These are phyloP conservation scores for Xenopus borealis DNA, from an alignment of 2,113 vertebrate genomes.

Conservation along the genomic window DNA sequence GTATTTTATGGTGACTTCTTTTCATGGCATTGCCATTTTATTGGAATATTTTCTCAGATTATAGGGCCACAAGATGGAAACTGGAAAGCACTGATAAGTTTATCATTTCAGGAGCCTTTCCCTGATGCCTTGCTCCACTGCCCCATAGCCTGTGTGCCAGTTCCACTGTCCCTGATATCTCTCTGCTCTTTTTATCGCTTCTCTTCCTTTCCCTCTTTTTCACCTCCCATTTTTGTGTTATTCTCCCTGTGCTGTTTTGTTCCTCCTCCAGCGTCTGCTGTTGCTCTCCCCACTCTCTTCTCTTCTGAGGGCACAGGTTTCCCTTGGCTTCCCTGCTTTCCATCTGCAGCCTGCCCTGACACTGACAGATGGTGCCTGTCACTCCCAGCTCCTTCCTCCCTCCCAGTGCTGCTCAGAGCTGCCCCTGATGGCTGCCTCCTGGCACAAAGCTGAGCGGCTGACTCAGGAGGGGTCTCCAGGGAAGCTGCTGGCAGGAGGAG, in stretches of 20 bases:
- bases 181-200: neutral
- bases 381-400: conserved; percentile 39
- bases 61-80: too few relatives aligned
- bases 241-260: conserved; percentile 35
- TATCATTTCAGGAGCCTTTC: too few relatives aligned
- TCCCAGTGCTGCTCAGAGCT: conserved; percentile 39
- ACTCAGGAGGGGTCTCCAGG: conserved; percentile 37
- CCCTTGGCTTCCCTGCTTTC: conserved; percentile 42
- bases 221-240: conserved; percentile 5
- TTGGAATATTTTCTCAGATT: too few relatives aligned
- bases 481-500: conserved; percentile 39
- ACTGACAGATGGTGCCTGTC: conserved; percentile 47
- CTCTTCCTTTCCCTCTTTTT: conserved; percentile 4
- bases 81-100: too few relatives aligned
- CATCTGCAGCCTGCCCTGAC: conserved; percentile 43
- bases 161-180: too few relatives aligned
- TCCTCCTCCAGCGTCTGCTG: conserved; percentile 20
- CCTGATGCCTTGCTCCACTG: too few relatives aligned
- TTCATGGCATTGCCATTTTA: too few relatives aligned
- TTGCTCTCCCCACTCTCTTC: conserved; percentile 26
- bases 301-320: conserved; percentile 43
- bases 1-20: too few relatives aligned
- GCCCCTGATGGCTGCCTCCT: conserved; percentile 46
- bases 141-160: too few relatives aligned
- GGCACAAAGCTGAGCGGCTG: conserved; percentile 39